Conservation (phyloP, 2,888 invertebrate species). For the Plagiodera versicolora region DNA sequence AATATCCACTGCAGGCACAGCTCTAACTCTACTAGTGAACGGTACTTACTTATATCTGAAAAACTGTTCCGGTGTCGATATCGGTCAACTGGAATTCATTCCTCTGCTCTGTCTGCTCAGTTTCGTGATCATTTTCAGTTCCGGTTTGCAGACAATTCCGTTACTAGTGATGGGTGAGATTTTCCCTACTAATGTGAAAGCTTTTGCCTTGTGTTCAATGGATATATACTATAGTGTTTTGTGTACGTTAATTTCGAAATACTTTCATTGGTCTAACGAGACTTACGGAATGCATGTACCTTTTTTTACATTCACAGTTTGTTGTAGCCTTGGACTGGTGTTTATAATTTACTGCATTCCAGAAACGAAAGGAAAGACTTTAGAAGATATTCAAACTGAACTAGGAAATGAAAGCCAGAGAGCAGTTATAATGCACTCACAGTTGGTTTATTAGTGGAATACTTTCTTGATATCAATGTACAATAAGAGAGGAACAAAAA, state of each 20-base stretch:
- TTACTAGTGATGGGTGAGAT: constrained; percentile 59
- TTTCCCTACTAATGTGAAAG: constrained; percentile 61
- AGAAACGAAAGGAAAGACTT: constrained; percentile 58
- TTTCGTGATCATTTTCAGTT: constrained; percentile 57
- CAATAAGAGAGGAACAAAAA: too few species aligned
- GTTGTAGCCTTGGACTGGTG: constrained; percentile 55
- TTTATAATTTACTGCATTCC: constrained; percentile 55
- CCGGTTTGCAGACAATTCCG: constrained; percentile 60
- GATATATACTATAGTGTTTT: constrained; percentile 58
- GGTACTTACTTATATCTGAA: constrained; percentile 56
- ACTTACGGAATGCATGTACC: constrained; percentile 64
- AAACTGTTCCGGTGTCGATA: constrained; percentile 48
- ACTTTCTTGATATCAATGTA: too few species aligned
- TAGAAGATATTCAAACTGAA: constrained; percentile 56
- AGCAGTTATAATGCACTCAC: not conserved
- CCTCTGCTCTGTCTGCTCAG: constrained; percentile 8
- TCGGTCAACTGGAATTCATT: constrained; percentile 44
- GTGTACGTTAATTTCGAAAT: constrained; percentile 56
- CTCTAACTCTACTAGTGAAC: constrained; percentile 51
- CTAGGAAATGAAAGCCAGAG: constrained; percentile 33
- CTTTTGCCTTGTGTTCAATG: constrained; percentile 61
- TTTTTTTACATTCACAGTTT: constrained; percentile 66
- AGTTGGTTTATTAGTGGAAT: too few species aligned
- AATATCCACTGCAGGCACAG: constrained; percentile 55
- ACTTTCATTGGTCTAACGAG: constrained; percentile 60